These are phyloP conservation scores for Enhydra lutris DNA, from an alignment of 2,113 vertebrate genomes.

Conservation along the genomic window DNA sequence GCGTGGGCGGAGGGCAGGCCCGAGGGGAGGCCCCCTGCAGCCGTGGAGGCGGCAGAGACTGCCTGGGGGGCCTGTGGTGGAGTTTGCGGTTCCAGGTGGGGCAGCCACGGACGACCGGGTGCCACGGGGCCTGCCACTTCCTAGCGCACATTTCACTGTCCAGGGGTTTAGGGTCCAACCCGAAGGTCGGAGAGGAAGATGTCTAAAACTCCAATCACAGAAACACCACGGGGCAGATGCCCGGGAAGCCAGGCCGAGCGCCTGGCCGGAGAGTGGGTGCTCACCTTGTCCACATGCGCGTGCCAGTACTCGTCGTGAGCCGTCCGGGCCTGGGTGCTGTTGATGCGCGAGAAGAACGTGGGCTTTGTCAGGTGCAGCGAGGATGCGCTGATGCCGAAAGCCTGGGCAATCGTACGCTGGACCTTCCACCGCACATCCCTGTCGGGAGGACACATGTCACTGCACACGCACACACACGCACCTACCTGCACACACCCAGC, in stretches of 20 bases:
- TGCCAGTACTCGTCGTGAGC: slow-evolving; percentile 98
- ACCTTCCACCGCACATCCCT: slow-evolving; percentile 90
- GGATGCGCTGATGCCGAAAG: slow-evolving; percentile 86
- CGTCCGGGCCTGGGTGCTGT: slow-evolving; percentile 90
- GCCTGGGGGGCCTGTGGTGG: accelerated
- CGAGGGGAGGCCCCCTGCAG: neutral
- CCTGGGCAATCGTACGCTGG: slow-evolving; percentile 87
- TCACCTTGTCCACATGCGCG: slow-evolving; percentile 95
- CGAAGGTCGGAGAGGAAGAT: neutral
- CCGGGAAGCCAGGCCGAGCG: accelerated
- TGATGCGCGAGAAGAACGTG: slow-evolving; percentile 98
- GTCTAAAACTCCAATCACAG: accelerated
- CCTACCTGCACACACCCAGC: neutral
- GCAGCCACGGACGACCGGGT: neutral
- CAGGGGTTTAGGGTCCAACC: neutral
- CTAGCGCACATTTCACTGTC: accelerated
- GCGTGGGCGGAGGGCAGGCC: neutral
- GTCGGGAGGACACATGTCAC: neutral
- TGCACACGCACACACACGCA: neutral
- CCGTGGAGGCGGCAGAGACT: neutral
- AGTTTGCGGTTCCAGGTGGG: neutral
- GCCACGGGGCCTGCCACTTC: accelerated
- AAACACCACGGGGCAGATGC: no score
- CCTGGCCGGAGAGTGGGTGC: neutral
- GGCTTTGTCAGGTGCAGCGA: slow-evolving; percentile 94